Conservation (phyloP, 2,888 invertebrate genomes). For the Eilema sororculum region DNA sequence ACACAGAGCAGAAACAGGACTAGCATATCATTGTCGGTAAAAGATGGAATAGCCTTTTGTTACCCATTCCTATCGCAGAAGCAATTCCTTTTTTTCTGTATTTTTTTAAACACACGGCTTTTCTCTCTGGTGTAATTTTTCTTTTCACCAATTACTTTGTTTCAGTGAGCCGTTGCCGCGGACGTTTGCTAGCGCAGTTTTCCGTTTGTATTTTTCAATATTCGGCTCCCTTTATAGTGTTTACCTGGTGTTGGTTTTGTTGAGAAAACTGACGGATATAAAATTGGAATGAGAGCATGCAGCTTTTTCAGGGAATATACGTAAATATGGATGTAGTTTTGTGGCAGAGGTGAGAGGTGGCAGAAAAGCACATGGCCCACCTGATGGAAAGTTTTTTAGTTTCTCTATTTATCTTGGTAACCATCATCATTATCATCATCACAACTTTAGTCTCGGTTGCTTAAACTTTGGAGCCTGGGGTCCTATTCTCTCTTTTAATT, state of each 20-base stretch:
- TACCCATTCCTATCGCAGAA: slow-evolving; percentile 62
- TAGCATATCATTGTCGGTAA: slow-evolving; percentile 55
- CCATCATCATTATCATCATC: neutral
- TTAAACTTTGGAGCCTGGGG: neutral
- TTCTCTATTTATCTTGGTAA: neutral
- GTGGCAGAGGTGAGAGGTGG: no score
- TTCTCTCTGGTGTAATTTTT: slow-evolving; percentile 70
- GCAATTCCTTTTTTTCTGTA: slow-evolving; percentile 63
- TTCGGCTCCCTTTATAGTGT: slow-evolving; percentile 50
- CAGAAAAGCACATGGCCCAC: no score
- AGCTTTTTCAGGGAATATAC: neutral
- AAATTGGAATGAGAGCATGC: no score
- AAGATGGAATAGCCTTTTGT: slow-evolving; percentile 64
- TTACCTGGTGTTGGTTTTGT: slow-evolving; percentile 32
- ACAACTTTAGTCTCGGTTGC: neutral
- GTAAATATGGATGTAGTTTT: neutral
- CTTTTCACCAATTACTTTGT: slow-evolving; percentile 77
- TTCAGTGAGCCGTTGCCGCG: slow-evolving; percentile 66
- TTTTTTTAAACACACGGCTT: slow-evolving; percentile 68
- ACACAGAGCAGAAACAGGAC: slow-evolving; percentile 27
- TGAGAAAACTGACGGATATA: neutral
- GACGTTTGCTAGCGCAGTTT: slow-evolving; percentile 50
- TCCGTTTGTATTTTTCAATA: slow-evolving; percentile 62
- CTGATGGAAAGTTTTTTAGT: neutral
- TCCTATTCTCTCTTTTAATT: neutral